Percentiles rank a stretch among this genome's conserved stretches.
Conservation (phyloP, 1,140 invertebrate species). For the Drosophila malerkotliana region DNA sequence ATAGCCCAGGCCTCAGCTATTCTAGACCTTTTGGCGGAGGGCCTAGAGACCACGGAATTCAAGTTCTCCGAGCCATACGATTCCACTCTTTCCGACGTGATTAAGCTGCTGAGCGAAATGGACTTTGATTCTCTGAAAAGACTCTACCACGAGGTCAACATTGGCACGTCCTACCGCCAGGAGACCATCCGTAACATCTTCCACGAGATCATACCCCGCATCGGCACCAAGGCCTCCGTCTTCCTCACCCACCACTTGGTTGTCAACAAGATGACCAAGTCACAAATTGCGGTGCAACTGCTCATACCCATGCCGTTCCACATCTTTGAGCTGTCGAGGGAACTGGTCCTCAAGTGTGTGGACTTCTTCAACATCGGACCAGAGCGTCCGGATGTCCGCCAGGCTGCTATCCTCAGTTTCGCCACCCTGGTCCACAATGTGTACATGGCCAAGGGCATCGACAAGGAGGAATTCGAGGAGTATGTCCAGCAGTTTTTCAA, state of each 20-base stretch:
- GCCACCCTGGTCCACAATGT: conserved; percentile 89
- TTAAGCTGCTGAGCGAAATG: conserved; percentile 85
- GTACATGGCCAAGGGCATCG: conserved; percentile 85
- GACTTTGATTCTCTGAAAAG: conserved; percentile 85
- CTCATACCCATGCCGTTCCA: conserved; percentile 86
- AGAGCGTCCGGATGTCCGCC: conserved; percentile 85
- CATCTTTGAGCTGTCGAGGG: conserved; percentile 85
- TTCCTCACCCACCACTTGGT: conserved; percentile 88
- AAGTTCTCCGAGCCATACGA: conserved; percentile 84
- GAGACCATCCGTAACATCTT: conserved; percentile 89
- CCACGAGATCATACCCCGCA: conserved; percentile 89
- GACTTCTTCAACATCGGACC: conserved; percentile 85
- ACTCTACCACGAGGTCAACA: conserved; percentile 85
- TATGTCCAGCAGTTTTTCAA: conserved; percentile 88
- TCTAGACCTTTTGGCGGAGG: conserved; percentile 82
- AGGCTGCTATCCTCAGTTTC: conserved; percentile 88
- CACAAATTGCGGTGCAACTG: conserved; percentile 85
- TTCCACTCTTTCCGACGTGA: conserved; percentile 83
- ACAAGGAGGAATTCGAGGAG: conserved; percentile 88
- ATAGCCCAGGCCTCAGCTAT: conserved; percentile 66
- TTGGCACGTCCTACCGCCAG: conserved; percentile 87
- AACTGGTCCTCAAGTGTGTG: conserved; percentile 85
- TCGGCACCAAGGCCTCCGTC: conserved; percentile 87
- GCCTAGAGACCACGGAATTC: conserved; percentile 83
- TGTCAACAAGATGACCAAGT: conserved; percentile 86